Percentiles rank a stretch among this genome's conserved stretches.
These are phyloP conservation scores for Scopus umbretta DNA, from an alignment of 2,113 vertebrate species.

Conservation along the genomic window DNA sequence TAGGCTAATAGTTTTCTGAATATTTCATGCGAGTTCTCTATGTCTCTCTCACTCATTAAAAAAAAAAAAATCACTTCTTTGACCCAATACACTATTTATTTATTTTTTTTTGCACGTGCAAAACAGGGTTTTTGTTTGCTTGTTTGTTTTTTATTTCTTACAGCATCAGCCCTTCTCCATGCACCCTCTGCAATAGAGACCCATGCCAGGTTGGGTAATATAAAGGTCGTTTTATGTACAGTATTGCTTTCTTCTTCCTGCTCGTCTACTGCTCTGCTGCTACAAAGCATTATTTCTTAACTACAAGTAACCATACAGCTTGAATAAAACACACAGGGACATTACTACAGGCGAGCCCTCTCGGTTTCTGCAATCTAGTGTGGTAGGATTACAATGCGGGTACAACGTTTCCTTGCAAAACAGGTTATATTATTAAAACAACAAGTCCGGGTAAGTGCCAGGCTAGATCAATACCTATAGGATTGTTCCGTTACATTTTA, in stretches of 20 bases:
- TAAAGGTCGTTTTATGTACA: conserved; percentile 81
- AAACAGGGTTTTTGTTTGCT: conserved; percentile 68
- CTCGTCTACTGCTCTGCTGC: conserved; percentile 80
- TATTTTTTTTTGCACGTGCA: conserved; percentile 73
- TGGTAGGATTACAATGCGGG: conserved; percentile 73
- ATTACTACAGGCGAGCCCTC: conserved; percentile 73
- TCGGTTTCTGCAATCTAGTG: conserved; percentile 74
- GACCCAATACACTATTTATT: conserved; percentile 68
- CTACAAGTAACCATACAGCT: conserved; percentile 74
- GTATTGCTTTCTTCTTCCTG: conserved; percentile 86
- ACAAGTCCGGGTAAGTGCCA: conserved; percentile 86
- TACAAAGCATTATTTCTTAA: conserved; percentile 80
- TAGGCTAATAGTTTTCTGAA: conserved; percentile 78
- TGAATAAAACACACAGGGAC: conserved; percentile 77
- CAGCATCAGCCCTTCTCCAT: conserved; percentile 80
- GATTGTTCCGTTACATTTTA: conserved; percentile 71
- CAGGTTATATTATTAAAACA: conserved; percentile 73
- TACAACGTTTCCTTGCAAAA: conserved; percentile 74
- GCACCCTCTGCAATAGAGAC: conserved; percentile 78
- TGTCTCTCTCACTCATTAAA: conserved; percentile 67
- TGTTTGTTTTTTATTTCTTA: conserved; percentile 57
- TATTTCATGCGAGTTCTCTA: conserved; percentile 78
- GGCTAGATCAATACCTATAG: conserved; percentile 83
- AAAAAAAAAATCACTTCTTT: conserved; percentile 77
- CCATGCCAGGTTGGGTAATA: conserved; percentile 78